Evolutionary conservation across 2,888 invertebrate species (phyloP), one percentile per base, ranked within the genome.

Genomic region (Hecatera dysodea): DNA sequence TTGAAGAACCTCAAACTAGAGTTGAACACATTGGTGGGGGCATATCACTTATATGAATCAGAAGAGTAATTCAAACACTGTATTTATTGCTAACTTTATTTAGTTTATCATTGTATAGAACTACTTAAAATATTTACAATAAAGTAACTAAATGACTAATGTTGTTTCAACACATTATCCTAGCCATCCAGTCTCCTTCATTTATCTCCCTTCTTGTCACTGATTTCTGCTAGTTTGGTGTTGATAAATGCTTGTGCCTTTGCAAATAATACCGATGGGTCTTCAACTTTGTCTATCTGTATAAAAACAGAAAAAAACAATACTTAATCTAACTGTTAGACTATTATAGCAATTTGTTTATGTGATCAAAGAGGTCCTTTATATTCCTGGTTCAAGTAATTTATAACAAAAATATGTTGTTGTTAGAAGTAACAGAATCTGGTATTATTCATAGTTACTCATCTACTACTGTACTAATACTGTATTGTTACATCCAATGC

Each of bases 21-120:
- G 96, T 98, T 72, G 99, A 99, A 93, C 98, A 98, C 94, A 97
- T 98, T 86, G 98, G 98, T 53, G 99, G 99, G 78, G 98, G 98
- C 67, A 91, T 98, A 73, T 96, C 97, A 78, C 96, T 98, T 87
- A 91, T 97, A 84, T 96, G 33, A 81, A 70, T 33, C 39, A 94
- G 94, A 84, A 62, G 63, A 78, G 75, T 76, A 80, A 84, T 82
- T 81, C 81, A 92, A 81, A 82, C 69, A 76, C 69, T 67, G 76
- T 86, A 86, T 86, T 86, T 87, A 87, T 86, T 86, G 81, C 84
- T 89, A 89, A 81, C 78, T 88, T 88, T 90, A 89, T 90, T 91
- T 90, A 91, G 75, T 86, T 42, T 71, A 90, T 88, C 86, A 91
- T 87, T 90, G 87, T 91, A 90, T 90, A 93, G 85, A 84, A 84